A percentile compares a stretch with the other conserved stretches of the same genome.
These are phyloP conservation scores for Enoplosus armatus DNA, from an alignment of 2,797 vertebrate genomes.

Conservation along the genomic window DNA sequence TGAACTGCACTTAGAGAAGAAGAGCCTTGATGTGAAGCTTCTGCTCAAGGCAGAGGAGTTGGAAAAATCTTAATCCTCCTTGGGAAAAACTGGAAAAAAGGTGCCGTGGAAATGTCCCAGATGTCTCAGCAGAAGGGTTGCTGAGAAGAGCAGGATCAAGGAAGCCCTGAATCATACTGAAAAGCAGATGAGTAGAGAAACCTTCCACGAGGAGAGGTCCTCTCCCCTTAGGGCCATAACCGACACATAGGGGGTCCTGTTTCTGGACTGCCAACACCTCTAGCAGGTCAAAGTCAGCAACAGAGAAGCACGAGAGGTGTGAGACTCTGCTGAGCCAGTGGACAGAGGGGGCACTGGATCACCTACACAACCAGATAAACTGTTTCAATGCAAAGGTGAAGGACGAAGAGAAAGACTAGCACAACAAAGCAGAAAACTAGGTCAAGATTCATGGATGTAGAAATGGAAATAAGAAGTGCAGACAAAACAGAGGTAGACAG, in stretches of 20 bases:
- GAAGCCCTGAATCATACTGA: slow-evolving; percentile 17
- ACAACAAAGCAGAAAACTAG: not conserved
- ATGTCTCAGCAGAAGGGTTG: slow-evolving; percentile 32
- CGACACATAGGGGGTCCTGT: not conserved
- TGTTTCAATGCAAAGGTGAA: not conserved
- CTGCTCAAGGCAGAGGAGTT: slow-evolving; percentile 30
- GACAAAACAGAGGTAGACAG: not conserved
- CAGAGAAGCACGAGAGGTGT: not conserved
- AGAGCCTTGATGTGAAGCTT: slow-evolving; percentile 31
- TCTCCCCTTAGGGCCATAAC: not conserved
- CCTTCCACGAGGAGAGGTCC: slow-evolving; percentile 1
- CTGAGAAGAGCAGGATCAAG: slow-evolving; percentile 31
- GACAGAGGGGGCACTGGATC: not conserved
- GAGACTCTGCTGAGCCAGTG: slow-evolving; percentile 9
- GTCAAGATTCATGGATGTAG: not conserved
- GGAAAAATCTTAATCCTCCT: slow-evolving; percentile 41
- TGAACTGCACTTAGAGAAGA: slow-evolving; percentile 25
- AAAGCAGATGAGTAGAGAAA: slow-evolving; percentile 28
- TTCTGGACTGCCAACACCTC: not conserved
- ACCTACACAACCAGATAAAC: not conserved
- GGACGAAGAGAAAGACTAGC: not conserved
- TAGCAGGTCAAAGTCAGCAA: slow-evolving; percentile 9
- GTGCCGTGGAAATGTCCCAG: slow-evolving; percentile 21
- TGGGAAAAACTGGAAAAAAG: slow-evolving; percentile 37
- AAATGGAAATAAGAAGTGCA: not conserved